phyloP scores from a whole-genome alignment of 2,888 invertebrate species.

The Nephrotoma appendiculata region DNA sequence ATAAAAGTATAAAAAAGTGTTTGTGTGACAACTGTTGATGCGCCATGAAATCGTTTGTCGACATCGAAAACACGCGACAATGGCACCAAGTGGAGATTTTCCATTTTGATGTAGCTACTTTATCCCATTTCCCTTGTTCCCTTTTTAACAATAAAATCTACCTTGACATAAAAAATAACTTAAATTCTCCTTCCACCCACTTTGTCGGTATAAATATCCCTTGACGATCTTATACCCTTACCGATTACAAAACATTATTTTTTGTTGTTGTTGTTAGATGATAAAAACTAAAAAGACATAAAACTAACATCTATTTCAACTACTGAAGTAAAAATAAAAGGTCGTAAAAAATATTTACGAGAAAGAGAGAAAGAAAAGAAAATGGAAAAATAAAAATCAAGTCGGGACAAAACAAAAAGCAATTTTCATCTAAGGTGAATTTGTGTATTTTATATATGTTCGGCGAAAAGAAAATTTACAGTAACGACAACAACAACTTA shows the following conservation, averaged over 20 bases:
- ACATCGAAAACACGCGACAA: background rate
- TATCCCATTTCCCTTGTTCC: background rate
- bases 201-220: background rate
- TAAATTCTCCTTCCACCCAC: background rate
- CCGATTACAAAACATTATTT: background rate
- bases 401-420: background rate
- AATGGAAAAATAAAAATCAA: background rate
- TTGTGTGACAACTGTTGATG: background rate
- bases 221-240: background rate
- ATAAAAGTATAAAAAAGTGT: background rate
- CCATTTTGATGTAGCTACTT: background rate
- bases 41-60: background rate
- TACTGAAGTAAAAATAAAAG: background rate
- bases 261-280: background rate
- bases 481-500: background rate
- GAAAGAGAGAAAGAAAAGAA: background rate
- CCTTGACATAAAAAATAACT: background rate
- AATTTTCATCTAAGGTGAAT: background rate
- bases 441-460: background rate
- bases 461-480: background rate
- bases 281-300: background rate
- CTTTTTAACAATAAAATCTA: background rate
- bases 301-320: conserved; percentile 3
- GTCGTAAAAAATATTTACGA: background rate
- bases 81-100: background rate